Evolutionary conservation across 1,140 invertebrate genomes (phyloP), one percentile per base, ranked within the genome.

Genomic region (Drosophila dunni): DNA sequence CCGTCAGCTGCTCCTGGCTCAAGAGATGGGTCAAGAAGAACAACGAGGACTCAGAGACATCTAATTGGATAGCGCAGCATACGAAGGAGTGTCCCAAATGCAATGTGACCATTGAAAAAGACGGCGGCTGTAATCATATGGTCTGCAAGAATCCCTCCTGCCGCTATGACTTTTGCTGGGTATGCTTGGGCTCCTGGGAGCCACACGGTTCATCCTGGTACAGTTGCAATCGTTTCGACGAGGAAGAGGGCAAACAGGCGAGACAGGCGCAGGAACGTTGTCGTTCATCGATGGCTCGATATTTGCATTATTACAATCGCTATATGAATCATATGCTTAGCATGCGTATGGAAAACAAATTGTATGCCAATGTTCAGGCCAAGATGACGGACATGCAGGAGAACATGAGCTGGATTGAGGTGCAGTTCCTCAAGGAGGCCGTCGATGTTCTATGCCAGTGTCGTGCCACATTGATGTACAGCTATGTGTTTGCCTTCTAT

Each of bases 371-470:
- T 58, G 97, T 99, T 8, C 98, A 98, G 93, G 96, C 97, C 88
- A 99, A 99, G 93, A 99, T 99, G 98, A 98, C 99, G 90, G 98
- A 99, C 93, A 99, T 99, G 98, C 98, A 99, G 92, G 98, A 99
- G 86, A 98, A 98, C 91, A 99, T 99, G 98, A 98, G 97, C 62
- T 99, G 98, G 98, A 99, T 99, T 88, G 98, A 99, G 95, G 98
- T 99, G 20, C 98, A 99, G 94, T 99, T 99, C 93, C 94, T 99
- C 65, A 98, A 98, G 92, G 98, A 98, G 92, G 98, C 98, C 24
- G 98, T 99, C 51, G 98, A 99, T 93, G 98, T 99, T 82, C 94
- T 99, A 7, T 99, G 98, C 93, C 96, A 97, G 91, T 99, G 98
- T 93, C 94, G 98, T 65, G 97, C 99, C 92, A 99, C 98, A 4